Evolutionary conservation across 2,888 invertebrate genomes (phyloP).

Genomic region (Oligia latruncula): DNA sequence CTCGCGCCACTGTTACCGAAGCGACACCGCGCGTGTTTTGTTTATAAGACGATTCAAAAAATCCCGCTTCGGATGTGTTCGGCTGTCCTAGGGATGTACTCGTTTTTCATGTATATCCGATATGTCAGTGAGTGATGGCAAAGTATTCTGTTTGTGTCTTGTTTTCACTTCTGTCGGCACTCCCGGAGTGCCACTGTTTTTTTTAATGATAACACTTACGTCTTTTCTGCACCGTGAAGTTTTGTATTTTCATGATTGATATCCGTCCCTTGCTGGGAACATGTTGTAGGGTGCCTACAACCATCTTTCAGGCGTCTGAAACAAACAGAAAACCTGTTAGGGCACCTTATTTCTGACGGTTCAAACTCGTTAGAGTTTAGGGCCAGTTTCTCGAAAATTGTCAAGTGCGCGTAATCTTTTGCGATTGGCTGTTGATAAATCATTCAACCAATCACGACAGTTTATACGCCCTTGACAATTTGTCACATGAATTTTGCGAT

Average conservation of each 20-base stretch:
- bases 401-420: not conserved
- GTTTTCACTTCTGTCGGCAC: too few species aligned
- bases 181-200: not conserved
- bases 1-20: too few species aligned
- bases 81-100: too few species aligned
- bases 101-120: too few species aligned
- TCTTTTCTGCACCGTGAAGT: conserved; percentile 81
- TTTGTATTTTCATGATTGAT: conserved; percentile 84
- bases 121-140: too few species aligned
- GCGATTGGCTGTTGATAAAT: not conserved
- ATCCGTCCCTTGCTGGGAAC: conserved; percentile 84
- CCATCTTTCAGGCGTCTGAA: conserved; percentile 80
- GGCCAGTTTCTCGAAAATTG: not conserved
- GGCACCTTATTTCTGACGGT: not conserved
- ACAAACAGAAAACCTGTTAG: conserved; percentile 64
- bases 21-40: too few species aligned
- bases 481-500: not conserved
- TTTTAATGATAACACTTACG: conserved; percentile 74
- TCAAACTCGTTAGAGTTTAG: not conserved
- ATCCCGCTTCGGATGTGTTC: too few species aligned
- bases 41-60: too few species aligned
- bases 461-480: not conserved
- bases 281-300: conserved; percentile 81
- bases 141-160: too few species aligned
- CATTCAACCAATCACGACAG: not conserved